Percentiles rank a stretch among this genome's conserved stretches.
Conservation (phyloP, 2,888 invertebrate species). For the Elgonia sp. region DNA sequence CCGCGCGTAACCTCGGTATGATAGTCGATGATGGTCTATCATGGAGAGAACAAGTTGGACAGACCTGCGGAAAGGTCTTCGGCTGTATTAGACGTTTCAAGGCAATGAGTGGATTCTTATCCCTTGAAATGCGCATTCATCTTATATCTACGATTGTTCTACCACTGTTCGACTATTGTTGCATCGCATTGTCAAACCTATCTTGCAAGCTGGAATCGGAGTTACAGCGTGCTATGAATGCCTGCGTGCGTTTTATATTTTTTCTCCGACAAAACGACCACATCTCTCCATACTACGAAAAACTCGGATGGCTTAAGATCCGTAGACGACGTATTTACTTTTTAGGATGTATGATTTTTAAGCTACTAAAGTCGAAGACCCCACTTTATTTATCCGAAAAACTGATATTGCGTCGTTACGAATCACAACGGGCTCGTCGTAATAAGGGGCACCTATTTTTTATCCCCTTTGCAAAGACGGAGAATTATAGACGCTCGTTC, state of each 20-base stretch:
- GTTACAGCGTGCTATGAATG: neutral
- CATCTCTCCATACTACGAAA: neutral
- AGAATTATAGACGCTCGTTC: neutral
- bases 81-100: neutral
- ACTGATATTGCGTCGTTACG: neutral
- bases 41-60: neutral
- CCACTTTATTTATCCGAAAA: neutral
- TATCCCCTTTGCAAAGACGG: neutral
- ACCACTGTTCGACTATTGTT: conserved; percentile 2
- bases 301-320: neutral
- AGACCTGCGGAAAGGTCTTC: neutral
- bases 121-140: neutral
- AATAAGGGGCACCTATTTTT: neutral
- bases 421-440: neutral
- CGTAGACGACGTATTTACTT: neutral
- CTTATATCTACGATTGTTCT: neutral
- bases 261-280: neutral
- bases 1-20: neutral
- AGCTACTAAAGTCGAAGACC: neutral
- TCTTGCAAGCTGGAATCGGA: neutral
- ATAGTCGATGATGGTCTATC: neutral
- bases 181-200: neutral
- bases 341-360: neutral
- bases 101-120: neutral
- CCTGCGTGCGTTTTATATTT: neutral